Conservation (phyloP, 2,113 vertebrate species). For the Psittacara wagleri region DNA sequence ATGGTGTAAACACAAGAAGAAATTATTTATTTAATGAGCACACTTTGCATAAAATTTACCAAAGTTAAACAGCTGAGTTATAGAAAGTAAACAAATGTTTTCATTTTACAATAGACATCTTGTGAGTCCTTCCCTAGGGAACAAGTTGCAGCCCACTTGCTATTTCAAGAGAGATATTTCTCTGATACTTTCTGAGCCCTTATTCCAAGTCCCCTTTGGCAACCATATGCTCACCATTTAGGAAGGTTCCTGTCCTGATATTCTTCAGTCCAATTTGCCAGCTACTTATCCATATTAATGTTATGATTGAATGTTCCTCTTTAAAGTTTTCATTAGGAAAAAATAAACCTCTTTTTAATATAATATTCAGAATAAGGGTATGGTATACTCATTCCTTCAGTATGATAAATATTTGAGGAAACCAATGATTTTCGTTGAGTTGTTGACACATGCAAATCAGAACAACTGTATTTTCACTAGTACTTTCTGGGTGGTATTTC, state of each 20-base stretch:
- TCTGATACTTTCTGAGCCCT: not conserved
- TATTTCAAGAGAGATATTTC: not conserved
- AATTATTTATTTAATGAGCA: not conserved
- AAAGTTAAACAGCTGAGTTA: not conserved
- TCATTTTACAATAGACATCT: not conserved
- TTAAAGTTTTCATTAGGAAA: not conserved
- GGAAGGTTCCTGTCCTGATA: not conserved
- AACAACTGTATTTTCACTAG: not conserved
- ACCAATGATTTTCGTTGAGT: not conserved
- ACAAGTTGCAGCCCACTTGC: not conserved
- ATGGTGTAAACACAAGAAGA: not conserved
- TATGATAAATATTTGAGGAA: not conserved
- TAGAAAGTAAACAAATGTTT: slow-evolving; percentile 27
- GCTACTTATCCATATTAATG: not conserved
- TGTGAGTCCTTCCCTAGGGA: not conserved
- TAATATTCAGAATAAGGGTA: not conserved
- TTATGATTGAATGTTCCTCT: not conserved
- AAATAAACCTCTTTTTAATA: not conserved
- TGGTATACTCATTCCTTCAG: not conserved
- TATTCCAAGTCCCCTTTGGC: not conserved
- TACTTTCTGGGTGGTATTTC: not conserved
- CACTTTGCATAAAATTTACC: not conserved
- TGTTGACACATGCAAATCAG: not conserved
- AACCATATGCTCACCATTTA: not conserved
- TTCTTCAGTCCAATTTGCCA: not conserved